Evolutionary conservation across 1,140 invertebrate genomes (phyloP), one percentile per base, ranked within the genome.

Genomic region (Cyclargus thomasi): DNA sequence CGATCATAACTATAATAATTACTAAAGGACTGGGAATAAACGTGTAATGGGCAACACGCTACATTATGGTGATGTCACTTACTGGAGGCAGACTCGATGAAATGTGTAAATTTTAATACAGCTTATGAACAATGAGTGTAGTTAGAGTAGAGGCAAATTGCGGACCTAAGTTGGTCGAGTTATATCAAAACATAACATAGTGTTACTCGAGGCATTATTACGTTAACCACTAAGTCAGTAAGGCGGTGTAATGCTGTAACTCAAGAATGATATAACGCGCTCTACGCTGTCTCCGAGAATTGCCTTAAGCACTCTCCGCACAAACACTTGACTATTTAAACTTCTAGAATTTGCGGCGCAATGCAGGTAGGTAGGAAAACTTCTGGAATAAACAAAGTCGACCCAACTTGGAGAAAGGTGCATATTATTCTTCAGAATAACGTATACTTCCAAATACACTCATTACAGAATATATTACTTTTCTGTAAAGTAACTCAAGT

Each of bases 251-350:
- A 7, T 47, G 55, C 55, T 10, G 10, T 59, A 59, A 59, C 55
- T 20, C 55, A 59, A 14, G 55, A 20, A 59, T 11, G 55, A 20
- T 20, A 55, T 59, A 59, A 59, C 55, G 20, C 18, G 39, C 10
- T 47, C 55, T 59, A 18, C 55, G 55, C 10, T 11, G 18, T 21
- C 20, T 59, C 18, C 17, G 55, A 20, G 55, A 59, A 59, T 59
- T 59, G 55, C 55, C 20, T 21, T 59, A 59, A 59, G 55, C 55
- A 59, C 55, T 59, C 18, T 59, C 55, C 20, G 55, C 55, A 11
- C 55, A 59, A 59, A 59, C 55, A 59, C 55, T 59, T 59, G 55
- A 21, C 55, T 59, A 18, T 59, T 59, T 59, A 59, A 59, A 59
- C 55, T 59, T 59, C 20, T 59, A 21, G 55, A 47, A 59, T 59